phyloP scores from a whole-genome alignment of 2,888 invertebrate genomes.

The Coenonympha arcania region DNA sequence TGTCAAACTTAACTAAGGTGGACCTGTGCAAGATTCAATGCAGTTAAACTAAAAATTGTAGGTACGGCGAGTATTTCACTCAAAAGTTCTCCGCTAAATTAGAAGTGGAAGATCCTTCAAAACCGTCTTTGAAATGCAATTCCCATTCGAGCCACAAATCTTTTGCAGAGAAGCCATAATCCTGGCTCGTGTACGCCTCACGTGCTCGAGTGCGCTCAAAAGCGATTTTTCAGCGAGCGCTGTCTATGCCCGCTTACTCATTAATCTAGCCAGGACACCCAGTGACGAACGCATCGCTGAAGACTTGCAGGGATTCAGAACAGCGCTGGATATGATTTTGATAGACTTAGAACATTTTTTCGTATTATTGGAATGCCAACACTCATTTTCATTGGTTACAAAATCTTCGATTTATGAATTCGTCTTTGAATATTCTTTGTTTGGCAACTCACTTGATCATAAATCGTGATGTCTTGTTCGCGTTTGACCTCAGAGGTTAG shows the following conservation, averaged over 20 bases:
- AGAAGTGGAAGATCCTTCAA: not conserved
- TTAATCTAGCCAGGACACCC: slow-evolving; percentile 31
- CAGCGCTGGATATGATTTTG: slow-evolving; percentile 9
- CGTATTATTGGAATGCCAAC: no score
- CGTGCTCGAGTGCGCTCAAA: slow-evolving; percentile 23
- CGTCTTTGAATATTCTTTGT: no score
- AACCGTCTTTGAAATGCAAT: not conserved
- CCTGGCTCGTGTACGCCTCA: slow-evolving; percentile 18
- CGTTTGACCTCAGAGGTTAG: no score
- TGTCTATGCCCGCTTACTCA: slow-evolving; percentile 28
- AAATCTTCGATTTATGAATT: no score
- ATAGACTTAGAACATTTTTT: no score
- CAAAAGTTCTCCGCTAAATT: not conserved
- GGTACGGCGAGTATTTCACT: not conserved
- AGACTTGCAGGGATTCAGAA: slow-evolving; percentile 14
- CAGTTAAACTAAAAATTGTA: not conserved
- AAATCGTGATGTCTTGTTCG: no score
- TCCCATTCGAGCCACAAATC: slow-evolving; percentile 10
- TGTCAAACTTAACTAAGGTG: no score
- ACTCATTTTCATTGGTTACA: no score
- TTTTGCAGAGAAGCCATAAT: slow-evolving; percentile 11
- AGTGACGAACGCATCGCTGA: slow-evolving; percentile 32
- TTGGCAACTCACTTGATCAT: no score
- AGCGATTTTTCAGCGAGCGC: slow-evolving; percentile 28
- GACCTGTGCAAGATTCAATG: no score